These are phyloP conservation scores for Meghimatium bilineatum DNA, from an alignment of 2,888 invertebrate species.

Conservation along the genomic window DNA sequence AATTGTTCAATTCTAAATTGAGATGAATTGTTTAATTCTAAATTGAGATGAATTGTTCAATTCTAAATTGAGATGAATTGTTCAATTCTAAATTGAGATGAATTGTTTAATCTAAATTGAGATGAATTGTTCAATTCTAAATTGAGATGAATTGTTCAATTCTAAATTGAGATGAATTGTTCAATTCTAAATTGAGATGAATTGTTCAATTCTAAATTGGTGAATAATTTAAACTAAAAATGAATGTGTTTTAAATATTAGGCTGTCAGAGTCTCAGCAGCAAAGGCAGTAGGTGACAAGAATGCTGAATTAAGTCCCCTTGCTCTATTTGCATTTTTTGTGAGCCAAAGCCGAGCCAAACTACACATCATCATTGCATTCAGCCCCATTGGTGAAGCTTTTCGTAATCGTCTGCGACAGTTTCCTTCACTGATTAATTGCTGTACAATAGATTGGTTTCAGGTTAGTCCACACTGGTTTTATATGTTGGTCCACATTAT, in stretches of 20 bases:
- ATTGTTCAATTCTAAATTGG: not conserved
- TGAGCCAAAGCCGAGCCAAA: constrained; percentile 87
- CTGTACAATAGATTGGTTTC: constrained; percentile 93
- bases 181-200: too few species aligned
- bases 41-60: too few species aligned
- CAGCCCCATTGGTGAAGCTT: constrained; percentile 90
- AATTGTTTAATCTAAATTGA: too few species aligned
- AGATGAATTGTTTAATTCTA: too few species aligned
- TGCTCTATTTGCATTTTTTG: constrained; percentile 81
- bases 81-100: too few species aligned
- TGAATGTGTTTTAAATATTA: not conserved
- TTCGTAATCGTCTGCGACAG: constrained; percentile 85
- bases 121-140: too few species aligned
- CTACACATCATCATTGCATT: constrained; percentile 90
- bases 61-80: too few species aligned
- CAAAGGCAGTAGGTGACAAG: constrained; percentile 74
- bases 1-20: too few species aligned
- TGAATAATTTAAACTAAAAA: not conserved
- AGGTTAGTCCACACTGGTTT: constrained; percentile 77
- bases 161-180: too few species aligned
- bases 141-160: too few species aligned
- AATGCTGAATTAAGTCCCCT: constrained; percentile 84
- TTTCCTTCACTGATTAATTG: constrained; percentile 92
- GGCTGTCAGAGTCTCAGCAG: constrained; percentile 68
- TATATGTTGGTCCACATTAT: too few species aligned